Conservation (phyloP, 2,113 vertebrate species). For the Rhinoderma darwinii region DNA sequence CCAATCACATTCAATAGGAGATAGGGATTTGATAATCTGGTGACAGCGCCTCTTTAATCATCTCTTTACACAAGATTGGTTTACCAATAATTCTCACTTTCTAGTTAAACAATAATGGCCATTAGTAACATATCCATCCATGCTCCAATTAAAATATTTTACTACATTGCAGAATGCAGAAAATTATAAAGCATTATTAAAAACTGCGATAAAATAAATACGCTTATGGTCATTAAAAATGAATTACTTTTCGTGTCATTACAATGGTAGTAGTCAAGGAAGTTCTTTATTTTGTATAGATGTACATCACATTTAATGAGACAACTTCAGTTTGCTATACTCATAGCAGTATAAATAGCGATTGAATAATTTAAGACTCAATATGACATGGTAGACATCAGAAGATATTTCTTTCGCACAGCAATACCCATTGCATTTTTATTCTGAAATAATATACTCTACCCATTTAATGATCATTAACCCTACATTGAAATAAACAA, state of each 20-base stretch:
- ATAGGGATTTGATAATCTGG: too few species aligned
- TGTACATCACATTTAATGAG: slow-evolving; percentile 24
- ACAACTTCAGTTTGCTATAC: neutral
- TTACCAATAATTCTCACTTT: slow-evolving; percentile 36
- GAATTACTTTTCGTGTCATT: neutral
- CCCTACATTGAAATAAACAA: too few species aligned
- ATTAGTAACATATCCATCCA: neutral
- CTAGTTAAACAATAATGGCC: neutral
- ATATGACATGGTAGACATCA: neutral
- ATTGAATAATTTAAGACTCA: neutral
- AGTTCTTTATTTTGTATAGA: neutral
- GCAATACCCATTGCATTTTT: neutral
- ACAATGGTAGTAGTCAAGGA: neutral
- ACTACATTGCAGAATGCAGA: neutral
- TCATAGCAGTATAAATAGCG: neutral
- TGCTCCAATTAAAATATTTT: slow-evolving; percentile 10
- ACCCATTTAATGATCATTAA: neutral
- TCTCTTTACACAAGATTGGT: neutral
- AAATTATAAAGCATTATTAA: neutral
- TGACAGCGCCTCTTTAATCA: too few species aligned
- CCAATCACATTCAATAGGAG: too few species aligned
- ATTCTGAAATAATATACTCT: neutral
- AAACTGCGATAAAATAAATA: neutral
- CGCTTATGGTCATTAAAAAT: neutral
- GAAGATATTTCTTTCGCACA: neutral